Evolutionary conservation across 2,888 invertebrate species (phyloP).

Genomic region (Cephus sareptanus): DNA sequence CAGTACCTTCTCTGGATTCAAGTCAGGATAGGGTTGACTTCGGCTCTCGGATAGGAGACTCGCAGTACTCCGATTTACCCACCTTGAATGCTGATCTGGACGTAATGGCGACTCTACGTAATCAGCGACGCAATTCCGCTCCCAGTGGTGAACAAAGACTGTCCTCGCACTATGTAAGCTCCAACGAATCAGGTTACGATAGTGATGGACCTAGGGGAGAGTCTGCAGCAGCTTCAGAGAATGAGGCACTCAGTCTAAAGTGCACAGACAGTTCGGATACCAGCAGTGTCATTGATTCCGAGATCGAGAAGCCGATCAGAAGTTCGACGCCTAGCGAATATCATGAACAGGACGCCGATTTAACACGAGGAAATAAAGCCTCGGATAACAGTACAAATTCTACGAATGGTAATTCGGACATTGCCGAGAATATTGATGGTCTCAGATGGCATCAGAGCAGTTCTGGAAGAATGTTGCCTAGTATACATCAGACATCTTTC

Average conservation of each 20-base stretch:
- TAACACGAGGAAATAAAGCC: not conserved
- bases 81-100: slow-evolving; percentile 24
- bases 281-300: slow-evolving; percentile 65
- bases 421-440: slow-evolving; percentile 48
- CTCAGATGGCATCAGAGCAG: slow-evolving; percentile 59
- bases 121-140: slow-evolving; percentile 53
- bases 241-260: slow-evolving; percentile 52
- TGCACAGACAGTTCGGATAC: slow-evolving; percentile 59
- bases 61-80: slow-evolving; percentile 38
- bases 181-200: slow-evolving; percentile 86
- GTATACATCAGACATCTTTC: slow-evolving; percentile 52
- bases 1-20: slow-evolving; percentile 23
- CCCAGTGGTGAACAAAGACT: slow-evolving; percentile 63
- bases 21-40: slow-evolving; percentile 36
- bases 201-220: slow-evolving; percentile 74
- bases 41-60: slow-evolving; percentile 29
- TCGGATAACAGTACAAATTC: not conserved
- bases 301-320: slow-evolving; percentile 68
- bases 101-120: slow-evolving; percentile 42
- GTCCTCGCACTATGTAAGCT: slow-evolving; percentile 77
- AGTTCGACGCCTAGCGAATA: slow-evolving; percentile 56
- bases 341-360: slow-evolving; percentile 38
- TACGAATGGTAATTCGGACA: slow-evolving; percentile 8
- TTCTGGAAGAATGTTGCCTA: slow-evolving; percentile 58
- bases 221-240: slow-evolving; percentile 54